phyloP scores from a whole-genome alignment of 1,140 invertebrate genomes.

The Sycophaga agraensis region DNA sequence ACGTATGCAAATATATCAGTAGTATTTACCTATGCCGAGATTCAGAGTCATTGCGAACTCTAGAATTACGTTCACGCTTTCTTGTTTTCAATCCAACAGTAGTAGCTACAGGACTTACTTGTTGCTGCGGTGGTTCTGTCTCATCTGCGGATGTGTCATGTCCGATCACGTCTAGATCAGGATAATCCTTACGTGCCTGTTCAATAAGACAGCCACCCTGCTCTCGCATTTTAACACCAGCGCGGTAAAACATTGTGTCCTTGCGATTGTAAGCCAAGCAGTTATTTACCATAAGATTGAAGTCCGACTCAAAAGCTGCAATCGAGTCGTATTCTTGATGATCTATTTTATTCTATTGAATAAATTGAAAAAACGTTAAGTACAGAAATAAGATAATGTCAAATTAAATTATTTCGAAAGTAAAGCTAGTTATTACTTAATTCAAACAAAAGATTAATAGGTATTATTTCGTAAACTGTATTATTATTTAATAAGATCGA shows the following conservation, averaged over 20 bases:
- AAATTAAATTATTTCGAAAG: too few relatives aligned
- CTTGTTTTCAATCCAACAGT: not conserved
- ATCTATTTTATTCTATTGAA: conserved; percentile 71
- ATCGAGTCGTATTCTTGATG: conserved; percentile 75
- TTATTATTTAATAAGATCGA: too few relatives aligned
- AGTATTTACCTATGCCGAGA: conserved; percentile 1
- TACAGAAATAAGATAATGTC: too few relatives aligned
- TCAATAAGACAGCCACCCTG: conserved; percentile 78
- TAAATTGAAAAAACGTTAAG: too few relatives aligned
- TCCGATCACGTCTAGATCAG: conserved; percentile 63
- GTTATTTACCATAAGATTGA: conserved; percentile 92
- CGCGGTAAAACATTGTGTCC: conserved; percentile 84
- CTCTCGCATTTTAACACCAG: conserved; percentile 84
- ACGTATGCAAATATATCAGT: too few relatives aligned
- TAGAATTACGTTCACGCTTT: conserved; percentile 13
- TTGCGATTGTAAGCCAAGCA: conserved; percentile 94
- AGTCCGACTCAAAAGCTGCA: conserved; percentile 83
- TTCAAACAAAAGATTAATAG: too few relatives aligned
- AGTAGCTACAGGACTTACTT: conserved; percentile 22
- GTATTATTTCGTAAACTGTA: too few relatives aligned
- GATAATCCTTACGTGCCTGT: conserved; percentile 68
- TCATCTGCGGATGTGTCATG: not conserved
- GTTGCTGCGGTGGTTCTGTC: conserved; percentile 35
- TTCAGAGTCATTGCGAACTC: conserved; percentile 21
- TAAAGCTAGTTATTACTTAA: too few relatives aligned